Evolutionary conservation across 2,797 vertebrate species (phyloP), one percentile per base, ranked within the genome.

Genomic region (Coccyzus lansbergi): DNA sequence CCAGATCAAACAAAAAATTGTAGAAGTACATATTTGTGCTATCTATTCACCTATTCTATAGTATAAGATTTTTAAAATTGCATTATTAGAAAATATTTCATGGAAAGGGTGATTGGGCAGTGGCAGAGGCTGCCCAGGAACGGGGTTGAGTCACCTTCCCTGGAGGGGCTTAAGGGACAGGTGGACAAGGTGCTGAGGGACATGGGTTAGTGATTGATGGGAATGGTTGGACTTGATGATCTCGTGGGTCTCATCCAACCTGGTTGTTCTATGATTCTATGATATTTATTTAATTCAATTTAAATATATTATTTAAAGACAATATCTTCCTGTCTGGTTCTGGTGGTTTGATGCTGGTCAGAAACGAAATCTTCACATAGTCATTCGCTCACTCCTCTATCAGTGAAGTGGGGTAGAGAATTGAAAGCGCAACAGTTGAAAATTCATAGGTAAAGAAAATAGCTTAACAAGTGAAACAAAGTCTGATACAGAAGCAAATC

Each of bases 381-480:
- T 12, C 7, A 1, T 21, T 82, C 2, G 0, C 15, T 44, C 25
- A 31, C 5, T 53, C 5, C 14, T 5, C 7, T 3, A 18, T 29
- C 8, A 75, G 14, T 20, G 7, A 16, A 9, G 38, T 26, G 6
- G 13, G 15, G 25, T 44, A 55, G 31, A 49, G 21, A 62, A 42
- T 2, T 19, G 40, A 14, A 62, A 81, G 8, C 40, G 2, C 33
- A 70, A 53, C 42, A 85, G n/a, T 6, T 71, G 67, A 63, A 70
- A 79, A 67, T 7, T 40, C 53, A 12, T 25, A 14, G 4, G 12
- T 24, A 4, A 3, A 59, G 12, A 64, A 72, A 26, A 52, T 12
- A 48, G 7, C 26, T 70, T 53, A 74, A 38, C 29, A 55, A 51
- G 6, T 28, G 22, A 79, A 44, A 34, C 7, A 55, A 80, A 83